Base-by-base conservation (phyloP, 1,140 invertebrate species). In the Trissolcus basalis region DNA sequence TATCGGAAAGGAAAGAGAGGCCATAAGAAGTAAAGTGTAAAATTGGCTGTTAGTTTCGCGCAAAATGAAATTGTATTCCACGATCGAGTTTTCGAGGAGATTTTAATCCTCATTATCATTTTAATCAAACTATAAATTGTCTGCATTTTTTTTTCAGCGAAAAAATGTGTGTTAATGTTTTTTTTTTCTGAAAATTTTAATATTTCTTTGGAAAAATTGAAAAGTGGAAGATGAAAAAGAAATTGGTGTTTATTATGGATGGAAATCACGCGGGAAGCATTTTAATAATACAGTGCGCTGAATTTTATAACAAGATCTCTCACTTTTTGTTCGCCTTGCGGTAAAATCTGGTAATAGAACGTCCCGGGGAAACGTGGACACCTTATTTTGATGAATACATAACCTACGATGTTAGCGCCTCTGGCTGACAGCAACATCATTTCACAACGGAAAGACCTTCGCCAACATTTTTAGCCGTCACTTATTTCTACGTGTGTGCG, bases 311-410 rank as follows among this genome's bases (percentile, higher is more conserved):
- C 48, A 48, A 69, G 49, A 32, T 44, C 41, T 69, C 12, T 47
- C 27, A 47, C 50, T 14, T 50, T 49, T 60, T 58, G 4, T n/a
- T 53, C 65, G 49, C 49, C 47, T 55, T 50, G 36, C 13, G 54
- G 36, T 53, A 72, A 71, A 51, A 36, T 58, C 14, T 11, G 47
- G 33, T 63, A 63, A 63, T 58, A 58, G 59, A 56, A 63, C 51
- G 63, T 58, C 32, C 41, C 39, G 58, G 47, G 44, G 36, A 63
- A 71, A 61, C 53, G 68, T 60, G 68, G 68, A 64, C 48, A 64
- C 59, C 43, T 72, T 72, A 59, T 72, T 72, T 72, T 70, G 58
- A 55, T 61, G 67, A 70, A 61, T 61, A 64, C 53, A 59, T 65
- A 65, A 65, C 48, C 60, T 60, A 65, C 55, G 43, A 72, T 55